These are phyloP conservation scores for Burhinus bistriatus DNA, from an alignment of 2,113 vertebrate genomes.

Conservation along the genomic window DNA sequence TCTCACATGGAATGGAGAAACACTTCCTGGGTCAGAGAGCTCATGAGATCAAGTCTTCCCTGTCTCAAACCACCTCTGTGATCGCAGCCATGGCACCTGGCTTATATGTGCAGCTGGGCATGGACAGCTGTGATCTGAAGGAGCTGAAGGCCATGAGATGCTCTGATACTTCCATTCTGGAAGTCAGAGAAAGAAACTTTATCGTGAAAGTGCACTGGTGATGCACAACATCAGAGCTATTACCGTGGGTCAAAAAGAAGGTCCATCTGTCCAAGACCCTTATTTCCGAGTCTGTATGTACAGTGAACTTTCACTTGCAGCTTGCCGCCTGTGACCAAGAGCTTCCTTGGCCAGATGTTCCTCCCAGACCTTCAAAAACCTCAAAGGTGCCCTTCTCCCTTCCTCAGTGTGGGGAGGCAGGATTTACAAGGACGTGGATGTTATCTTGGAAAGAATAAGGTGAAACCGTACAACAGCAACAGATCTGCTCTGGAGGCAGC, in stretches of 20 bases:
- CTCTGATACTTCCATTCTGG: neutral
- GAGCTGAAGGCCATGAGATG: neutral
- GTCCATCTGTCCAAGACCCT: neutral
- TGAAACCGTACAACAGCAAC: no score
- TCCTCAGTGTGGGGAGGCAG: no score
- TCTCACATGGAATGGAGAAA: neutral
- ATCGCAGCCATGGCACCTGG: fast-evolving
- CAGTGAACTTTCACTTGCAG: no score
- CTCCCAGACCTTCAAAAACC: no score
- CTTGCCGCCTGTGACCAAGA: neutral
- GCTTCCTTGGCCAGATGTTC: neutral
- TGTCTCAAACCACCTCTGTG: neutral
- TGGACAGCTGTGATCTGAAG: neutral
- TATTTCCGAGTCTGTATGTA: no score
- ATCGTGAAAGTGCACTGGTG: neutral
- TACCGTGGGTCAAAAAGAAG: neutral
- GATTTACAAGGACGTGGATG: no score
- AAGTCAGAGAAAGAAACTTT: neutral
- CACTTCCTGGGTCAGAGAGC: neutral
- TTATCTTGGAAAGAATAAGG: no score
- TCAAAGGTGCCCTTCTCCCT: no score
- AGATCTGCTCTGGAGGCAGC: no score
- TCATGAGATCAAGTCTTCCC: neutral
- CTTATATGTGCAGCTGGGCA: neutral
- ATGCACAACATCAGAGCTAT: neutral